These are phyloP conservation scores for Pantherophis vulpinus DNA, from an alignment of 2,797 vertebrate genomes.

Conservation along the genomic window DNA sequence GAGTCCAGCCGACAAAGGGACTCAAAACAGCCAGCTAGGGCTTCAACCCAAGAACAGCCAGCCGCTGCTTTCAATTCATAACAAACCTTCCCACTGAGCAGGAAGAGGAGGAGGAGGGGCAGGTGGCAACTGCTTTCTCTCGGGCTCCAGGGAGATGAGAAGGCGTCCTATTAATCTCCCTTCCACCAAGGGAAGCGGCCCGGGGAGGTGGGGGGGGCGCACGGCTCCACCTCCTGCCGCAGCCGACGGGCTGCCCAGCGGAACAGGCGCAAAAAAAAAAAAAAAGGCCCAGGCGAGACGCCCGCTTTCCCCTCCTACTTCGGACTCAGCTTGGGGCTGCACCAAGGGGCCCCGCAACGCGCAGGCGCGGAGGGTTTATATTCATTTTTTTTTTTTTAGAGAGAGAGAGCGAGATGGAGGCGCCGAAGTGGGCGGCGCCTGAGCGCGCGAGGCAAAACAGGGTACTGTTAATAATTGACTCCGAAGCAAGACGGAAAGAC, in stretches of 20 bases:
- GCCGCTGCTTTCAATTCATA: neutral
- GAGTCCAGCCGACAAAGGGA: neutral
- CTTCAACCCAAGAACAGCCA: neutral
- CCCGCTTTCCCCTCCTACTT: accelerated
- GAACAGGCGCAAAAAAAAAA: neutral
- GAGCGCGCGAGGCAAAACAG: neutral
- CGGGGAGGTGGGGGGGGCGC: neutral
- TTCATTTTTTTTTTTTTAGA: neutral
- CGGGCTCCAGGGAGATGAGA: neutral
- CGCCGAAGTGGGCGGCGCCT: neutral
- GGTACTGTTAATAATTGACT: too few relatives aligned
- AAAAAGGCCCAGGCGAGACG: neutral
- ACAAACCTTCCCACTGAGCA: neutral
- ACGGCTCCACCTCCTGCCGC: neutral
- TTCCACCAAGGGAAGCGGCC: neutral
- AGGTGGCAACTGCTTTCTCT: neutral
- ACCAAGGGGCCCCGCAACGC: constrained; percentile 12
- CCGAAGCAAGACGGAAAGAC: neutral
- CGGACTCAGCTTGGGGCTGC: constrained; percentile 6
- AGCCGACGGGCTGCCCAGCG: neutral
- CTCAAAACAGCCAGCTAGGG: neutral
- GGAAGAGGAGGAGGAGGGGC: neutral
- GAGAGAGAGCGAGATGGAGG: neutral
- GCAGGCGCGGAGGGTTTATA: neutral
- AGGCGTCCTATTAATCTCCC: neutral